Conservation (phyloP, 2,888 invertebrate species). For the Lasioglossum pauxillum region DNA sequence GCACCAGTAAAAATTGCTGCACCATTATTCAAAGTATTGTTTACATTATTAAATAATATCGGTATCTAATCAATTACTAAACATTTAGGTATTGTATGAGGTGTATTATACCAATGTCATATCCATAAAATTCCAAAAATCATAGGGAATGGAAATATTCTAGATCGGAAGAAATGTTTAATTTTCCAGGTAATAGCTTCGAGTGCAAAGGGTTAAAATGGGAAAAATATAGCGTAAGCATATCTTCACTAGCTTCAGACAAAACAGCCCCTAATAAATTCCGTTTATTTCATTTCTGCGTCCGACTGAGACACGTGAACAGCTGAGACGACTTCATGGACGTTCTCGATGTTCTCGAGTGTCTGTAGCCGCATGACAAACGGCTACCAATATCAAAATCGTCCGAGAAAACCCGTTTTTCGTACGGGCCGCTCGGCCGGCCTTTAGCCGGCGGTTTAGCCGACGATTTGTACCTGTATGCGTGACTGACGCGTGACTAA, state of each 20-base stretch:
- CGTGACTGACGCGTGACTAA: conserved; percentile 74
- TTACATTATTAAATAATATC: too few species aligned
- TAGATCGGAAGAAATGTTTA: too few species aligned
- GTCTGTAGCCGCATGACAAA: conserved; percentile 50
- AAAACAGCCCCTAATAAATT: background rate
- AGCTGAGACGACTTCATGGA: background rate
- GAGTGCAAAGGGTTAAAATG: too few species aligned
- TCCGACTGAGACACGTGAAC: background rate
- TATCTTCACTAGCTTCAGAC: background rate
- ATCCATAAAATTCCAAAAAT: too few species aligned
- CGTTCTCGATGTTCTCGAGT: background rate
- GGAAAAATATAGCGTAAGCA: too few species aligned
- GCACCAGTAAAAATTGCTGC: too few species aligned
- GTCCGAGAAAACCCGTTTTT: conserved; percentile 64
- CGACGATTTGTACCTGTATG: conserved; percentile 69
- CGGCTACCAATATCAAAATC: conserved; percentile 65
- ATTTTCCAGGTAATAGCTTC: too few species aligned
- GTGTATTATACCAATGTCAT: too few species aligned
- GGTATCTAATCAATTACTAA: too few species aligned
- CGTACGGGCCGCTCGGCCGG: conserved; percentile 33
- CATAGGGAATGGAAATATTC: too few species aligned
- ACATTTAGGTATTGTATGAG: too few species aligned
- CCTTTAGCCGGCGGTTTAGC: conserved; percentile 41
- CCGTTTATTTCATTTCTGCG: background rate
- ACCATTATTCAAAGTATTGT: too few species aligned